Evolutionary conservation across 2,113 vertebrate species (phyloP).

Genomic region (Nothoprocta perdicaria): DNA sequence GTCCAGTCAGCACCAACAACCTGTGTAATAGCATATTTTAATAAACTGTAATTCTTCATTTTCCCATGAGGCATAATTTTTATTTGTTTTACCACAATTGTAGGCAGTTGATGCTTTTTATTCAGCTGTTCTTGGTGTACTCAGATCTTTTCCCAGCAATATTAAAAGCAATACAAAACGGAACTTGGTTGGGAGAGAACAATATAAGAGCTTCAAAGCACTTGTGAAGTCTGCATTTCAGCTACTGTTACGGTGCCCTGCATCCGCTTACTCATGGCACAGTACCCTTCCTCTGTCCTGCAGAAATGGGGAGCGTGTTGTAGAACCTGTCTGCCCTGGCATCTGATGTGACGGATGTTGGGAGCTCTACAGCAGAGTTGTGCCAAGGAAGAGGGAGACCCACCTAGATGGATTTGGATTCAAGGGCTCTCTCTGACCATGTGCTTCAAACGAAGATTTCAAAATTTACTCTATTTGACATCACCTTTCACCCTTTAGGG

Average conservation of each 20-base stretch:
- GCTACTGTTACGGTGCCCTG: neutral
- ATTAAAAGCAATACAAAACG: neutral
- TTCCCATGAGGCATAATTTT: neutral
- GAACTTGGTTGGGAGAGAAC: neutral
- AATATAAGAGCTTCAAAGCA: neutral
- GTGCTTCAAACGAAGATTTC: neutral
- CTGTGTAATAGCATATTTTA: neutral
- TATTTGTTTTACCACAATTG: neutral
- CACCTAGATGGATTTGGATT: neutral
- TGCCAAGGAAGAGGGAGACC: neutral
- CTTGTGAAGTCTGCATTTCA: neutral
- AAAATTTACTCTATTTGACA: neutral
- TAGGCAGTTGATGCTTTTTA: neutral
- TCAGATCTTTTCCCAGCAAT: neutral
- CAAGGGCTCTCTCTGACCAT: neutral
- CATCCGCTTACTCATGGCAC: neutral
- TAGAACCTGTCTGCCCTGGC: neutral
- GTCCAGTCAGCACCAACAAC: neutral
- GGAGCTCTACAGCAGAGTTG: neutral
- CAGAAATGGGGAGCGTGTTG: fast-evolving
- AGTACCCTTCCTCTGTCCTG: neutral
- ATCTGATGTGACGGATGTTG: neutral
- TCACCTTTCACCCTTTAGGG: neutral
- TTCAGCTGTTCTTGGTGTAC: neutral
- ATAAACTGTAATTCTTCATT: neutral